A percentile compares a stretch with the other conserved stretches of the same genome.
Conservation (phyloP, 2,888 invertebrate genomes). For the Spilosoma lubricipeda region DNA sequence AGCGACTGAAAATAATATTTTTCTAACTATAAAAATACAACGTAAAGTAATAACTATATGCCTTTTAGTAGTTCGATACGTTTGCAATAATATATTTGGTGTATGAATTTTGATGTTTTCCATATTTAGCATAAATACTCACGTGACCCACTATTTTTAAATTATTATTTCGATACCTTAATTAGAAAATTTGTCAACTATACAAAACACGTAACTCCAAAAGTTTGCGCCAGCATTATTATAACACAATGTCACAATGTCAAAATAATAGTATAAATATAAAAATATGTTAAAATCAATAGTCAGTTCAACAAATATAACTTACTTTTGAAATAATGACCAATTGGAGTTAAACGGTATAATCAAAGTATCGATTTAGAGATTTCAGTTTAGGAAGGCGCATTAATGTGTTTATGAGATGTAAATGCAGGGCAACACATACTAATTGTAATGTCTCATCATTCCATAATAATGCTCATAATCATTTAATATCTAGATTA, state of each 20-base stretch:
- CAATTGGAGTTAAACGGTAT: not conserved
- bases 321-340: not conserved
- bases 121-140: constrained; percentile 42
- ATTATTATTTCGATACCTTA: not conserved
- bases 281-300: not conserved
- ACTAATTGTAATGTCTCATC: constrained; percentile 22
- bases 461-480: constrained; percentile 31
- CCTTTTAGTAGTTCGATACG: constrained; percentile 50
- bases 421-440: constrained; percentile 17
- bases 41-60: constrained; percentile 54
- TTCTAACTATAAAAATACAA: constrained; percentile 43
- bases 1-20: constrained; percentile 20
- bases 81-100: constrained; percentile 56
- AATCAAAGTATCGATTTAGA: not conserved
- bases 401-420: not conserved
- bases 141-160: constrained; percentile 43
- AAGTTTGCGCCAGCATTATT: not conserved
- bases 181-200: too few relatives aligned
- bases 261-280: not conserved
- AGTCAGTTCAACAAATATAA: not conserved
- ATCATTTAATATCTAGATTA: constrained; percentile 22
- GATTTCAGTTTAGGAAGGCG: not conserved
- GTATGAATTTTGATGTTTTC: constrained; percentile 42
- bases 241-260: too few relatives aligned
- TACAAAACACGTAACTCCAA: not conserved